Base-by-base conservation (phyloP, 1,140 invertebrate species). In the Drosophila simulans region DNA sequence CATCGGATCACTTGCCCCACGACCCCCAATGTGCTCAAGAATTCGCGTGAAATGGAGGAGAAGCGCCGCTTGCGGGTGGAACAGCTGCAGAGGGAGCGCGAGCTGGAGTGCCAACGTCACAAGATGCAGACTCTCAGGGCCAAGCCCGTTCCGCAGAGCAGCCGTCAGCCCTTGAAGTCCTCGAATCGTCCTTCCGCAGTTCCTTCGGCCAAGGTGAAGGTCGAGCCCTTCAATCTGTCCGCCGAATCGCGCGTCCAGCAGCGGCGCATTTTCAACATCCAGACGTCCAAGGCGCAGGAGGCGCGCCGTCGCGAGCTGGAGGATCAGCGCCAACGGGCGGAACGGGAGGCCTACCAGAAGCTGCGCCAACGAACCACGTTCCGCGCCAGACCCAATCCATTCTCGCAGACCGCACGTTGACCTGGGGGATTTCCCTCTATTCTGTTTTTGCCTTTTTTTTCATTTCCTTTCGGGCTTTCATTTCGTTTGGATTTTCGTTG, bases 1-100 rank as follows among this genome's bases (percentile, higher is more conserved):
- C 84, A 80, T 51, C 80, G 54, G 4, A 25, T 89, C 8, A 89
- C 84, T 22, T 53, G 35, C n/a, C 80, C 84, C 1, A 35, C 64
- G 4, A 89, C 85, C 0, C 84, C 84, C 12, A 84, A 89, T 31
- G 84, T 89, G 5, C 69, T 89, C 3, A 75, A 51, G 3, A 63
- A 48, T 0, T 88, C 83, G 3, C 39, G 27, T 1, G 31, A 49
- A 1, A 59, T 51, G 55, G 42, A 73, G 31, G 12, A 10, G 2
- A 89, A 59, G 31, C 80, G 80, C 0, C 53, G 37, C 3, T 43
- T 70, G 4, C 49, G 43, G 5, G 31, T 69, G 7, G 42, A 75
- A 17, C 31, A 80, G n/a, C 12, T 34, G n/a, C 10, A 37, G 15
- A 51, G 51, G 12, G 59, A 86, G n/a, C 73, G 54, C 4, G 58